Base-by-base conservation (phyloP, 2,113 vertebrate genomes). In the Channa argus region DNA sequence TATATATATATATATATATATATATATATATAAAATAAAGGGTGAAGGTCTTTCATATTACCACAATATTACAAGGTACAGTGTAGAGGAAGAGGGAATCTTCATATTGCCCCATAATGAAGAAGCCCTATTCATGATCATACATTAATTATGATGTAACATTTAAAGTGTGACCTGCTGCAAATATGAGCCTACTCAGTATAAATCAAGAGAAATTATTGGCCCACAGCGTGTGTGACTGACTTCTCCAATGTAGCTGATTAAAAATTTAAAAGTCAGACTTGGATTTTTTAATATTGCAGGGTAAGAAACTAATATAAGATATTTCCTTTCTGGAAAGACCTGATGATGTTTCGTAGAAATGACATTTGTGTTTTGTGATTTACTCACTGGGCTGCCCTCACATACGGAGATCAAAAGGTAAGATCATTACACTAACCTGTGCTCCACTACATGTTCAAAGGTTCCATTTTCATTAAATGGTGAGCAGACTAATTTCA, bases 91-190 rank as follows among this genome's bases (percentile, higher is more conserved):
- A 50, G 65, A 62, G 8, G 50, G 43, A 60, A 63, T 75, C 39
- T 71, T 70, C 54, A 66, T 70, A 73, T 63, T 80, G 64, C 69
- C 54, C 61, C 50, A 64, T 82, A 86, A 89, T 86, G 82, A 88
- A 80, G 74, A 80, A 14, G 41, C 52, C 39, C 49, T 79, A 85
- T 89, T 80, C 67, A 52, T 62, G 68, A 63, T 71, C 80, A 82
- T 84, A 58, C 67, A 89, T 87, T 80, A 82, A 84, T 87, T 62
- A 89, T 85, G 56, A 72, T 52, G 55, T 65, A 76, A 66, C 83
- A 82, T 82, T 81, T 85, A 76, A 79, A 88, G 78, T n/a, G 3
- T 73, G 83, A 85, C 80, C 69, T 80, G 63, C 76, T 73, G 80
- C 65, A 72, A 36, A 76, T 89, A 75, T 82, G 72, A 37, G 70